Base-by-base conservation (phyloP, 1,140 invertebrate genomes). In the Drosophila tsacasi region DNA sequence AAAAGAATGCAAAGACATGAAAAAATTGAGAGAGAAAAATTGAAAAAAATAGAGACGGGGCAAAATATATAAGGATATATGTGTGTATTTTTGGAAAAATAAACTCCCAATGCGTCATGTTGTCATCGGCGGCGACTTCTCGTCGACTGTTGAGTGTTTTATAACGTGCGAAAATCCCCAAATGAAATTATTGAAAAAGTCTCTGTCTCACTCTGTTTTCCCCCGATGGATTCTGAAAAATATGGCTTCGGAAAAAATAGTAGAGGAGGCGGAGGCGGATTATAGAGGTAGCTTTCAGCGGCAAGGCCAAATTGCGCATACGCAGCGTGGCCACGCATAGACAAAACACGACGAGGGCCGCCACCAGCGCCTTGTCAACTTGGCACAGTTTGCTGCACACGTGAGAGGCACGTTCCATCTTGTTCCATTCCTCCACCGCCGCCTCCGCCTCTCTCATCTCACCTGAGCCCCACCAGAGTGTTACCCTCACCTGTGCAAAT, bases 151-250 rank as follows among this genome's bases (percentile, higher is more conserved):
- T 71, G 81, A 87, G 84, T 90, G 85, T 84, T 89, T 89, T 84
- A 89, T 89, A 89, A 89, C 74, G 77, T 84, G 85, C 66, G 81
- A 84, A 81, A 81, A 75, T 79, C 63, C 49, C 27, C 69, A 65
- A 86, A 89, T 84, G 81, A 78, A 90, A 89, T 84, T 89, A 89
- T 84, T 81, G 67, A 68, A 74, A 74, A 67, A 79, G 54, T 71
- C 47, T 39, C 60, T 42, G 17, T 21, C 46, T 52, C 23, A 23
- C 37, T 39, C 50, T 35, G 57, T 40, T 46, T 30, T 59, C 40
- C 52, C 44, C 58, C 57, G 72, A 50, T 55, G 50, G 49, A 63
- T 76, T 76, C 44, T 54, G 61, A 79, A 77, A 69, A 67, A 68
- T 47, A 60, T 54, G n/a, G 42, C 35, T 44, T 49, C 23, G 35